A percentile compares a stretch with the other conserved stretches of the same genome.
Conservation (phyloP, 2,888 invertebrate species). For the Camponotus fellah region DNA sequence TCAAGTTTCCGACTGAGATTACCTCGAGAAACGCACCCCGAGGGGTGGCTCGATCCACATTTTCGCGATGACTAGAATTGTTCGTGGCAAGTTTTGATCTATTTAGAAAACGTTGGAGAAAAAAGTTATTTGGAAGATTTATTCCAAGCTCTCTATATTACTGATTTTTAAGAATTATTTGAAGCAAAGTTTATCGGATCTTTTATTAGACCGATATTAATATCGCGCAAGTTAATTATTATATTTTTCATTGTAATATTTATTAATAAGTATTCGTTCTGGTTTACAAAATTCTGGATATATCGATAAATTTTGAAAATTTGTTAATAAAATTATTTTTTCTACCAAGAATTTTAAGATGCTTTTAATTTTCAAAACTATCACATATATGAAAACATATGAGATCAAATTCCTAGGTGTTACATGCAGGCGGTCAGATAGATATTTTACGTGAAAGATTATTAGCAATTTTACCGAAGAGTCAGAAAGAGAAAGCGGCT, state of each 20-base stretch:
- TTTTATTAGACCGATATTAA: not conserved
- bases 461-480: slow-evolving; percentile 11
- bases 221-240: not conserved
- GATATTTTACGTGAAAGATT: slow-evolving; percentile 52
- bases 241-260: not conserved
- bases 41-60: not conserved
- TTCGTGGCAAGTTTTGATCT: slow-evolving; percentile 1
- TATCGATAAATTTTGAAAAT: not conserved
- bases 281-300: not conserved
- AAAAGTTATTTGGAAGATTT: not conserved
- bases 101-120: not conserved
- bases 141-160: not conserved
- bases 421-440: slow-evolving; percentile 51
- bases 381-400: slow-evolving; percentile 2
- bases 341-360: not conserved
- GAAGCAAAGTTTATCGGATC: not conserved
- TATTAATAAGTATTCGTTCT: not conserved
- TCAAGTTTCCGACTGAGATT: slow-evolving; percentile 41
- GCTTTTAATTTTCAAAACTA: not conserved
- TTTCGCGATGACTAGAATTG: not conserved
- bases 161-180: not conserved
- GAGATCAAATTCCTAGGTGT: slow-evolving; percentile 38
- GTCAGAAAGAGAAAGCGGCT: not conserved
- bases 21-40: slow-evolving; percentile 10
- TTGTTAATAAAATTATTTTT: not conserved